Percentiles rank a stretch among this genome's conserved stretches.
These are phyloP conservation scores for Schizopygopsis pylzovi DNA, from an alignment of 2,797 vertebrate species.

Conservation along the genomic window DNA sequence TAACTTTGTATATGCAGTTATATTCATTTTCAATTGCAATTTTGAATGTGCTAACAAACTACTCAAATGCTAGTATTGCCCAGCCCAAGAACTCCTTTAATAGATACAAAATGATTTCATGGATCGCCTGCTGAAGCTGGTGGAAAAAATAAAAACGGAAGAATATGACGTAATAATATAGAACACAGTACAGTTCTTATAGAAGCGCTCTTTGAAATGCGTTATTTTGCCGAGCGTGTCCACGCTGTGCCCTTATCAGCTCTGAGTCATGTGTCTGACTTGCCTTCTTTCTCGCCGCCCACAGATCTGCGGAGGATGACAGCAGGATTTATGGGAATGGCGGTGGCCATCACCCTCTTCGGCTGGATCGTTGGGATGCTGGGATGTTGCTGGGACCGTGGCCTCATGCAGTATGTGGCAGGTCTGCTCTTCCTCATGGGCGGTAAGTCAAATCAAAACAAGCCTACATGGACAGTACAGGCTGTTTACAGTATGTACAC, in stretches of 20 bases:
- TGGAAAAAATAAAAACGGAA: not conserved
- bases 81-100: too few relatives aligned
- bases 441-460: conserved; percentile 79
- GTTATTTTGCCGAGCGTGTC: not conserved
- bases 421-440: conserved; percentile 99
- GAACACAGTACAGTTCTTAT: not conserved
- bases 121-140: not conserved
- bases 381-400: conserved; percentile 98
- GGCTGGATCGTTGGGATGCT: conserved; percentile 96
- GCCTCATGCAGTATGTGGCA: conserved; percentile 99
- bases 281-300: conserved; percentile 39
- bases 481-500: not conserved
- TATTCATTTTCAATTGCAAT: not conserved
- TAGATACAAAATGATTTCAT: too few relatives aligned
- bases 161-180: not conserved
- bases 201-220: not conserved
- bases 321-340: conserved; percentile 99
- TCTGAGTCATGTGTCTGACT: conserved; percentile 41
- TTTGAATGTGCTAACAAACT: conserved; percentile 11
- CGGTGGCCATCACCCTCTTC: conserved; percentile 97
- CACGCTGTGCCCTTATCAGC: not conserved
- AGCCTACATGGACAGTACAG: not conserved
- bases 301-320: conserved; percentile 97
- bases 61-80: not conserved
- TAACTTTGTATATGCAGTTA: not conserved